phyloP scores from a whole-genome alignment of 2,888 invertebrate species.

The Mycogona germanica region DNA sequence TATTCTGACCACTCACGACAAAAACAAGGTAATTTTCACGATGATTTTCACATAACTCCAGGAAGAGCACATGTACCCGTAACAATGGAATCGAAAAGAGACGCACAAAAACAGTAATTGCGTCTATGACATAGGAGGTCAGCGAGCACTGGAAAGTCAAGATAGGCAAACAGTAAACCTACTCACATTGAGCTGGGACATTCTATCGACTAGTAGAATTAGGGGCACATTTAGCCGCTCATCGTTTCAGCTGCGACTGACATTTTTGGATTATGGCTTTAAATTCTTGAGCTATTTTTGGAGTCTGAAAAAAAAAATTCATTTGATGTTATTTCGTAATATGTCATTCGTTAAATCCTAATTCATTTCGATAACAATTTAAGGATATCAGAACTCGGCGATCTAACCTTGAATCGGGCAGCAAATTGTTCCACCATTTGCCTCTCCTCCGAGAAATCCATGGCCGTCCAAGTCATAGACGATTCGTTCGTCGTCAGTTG shows the following conservation, averaged over 20 bases:
- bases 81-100: too few species aligned
- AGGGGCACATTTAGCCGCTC: too few species aligned
- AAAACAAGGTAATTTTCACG: too few species aligned
- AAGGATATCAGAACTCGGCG: background rate
- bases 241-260: background rate
- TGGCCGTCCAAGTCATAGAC: slow-evolving; percentile 31
- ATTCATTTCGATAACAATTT: background rate
- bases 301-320: slow-evolving; percentile 1
- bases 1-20: too few species aligned
- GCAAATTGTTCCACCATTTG: slow-evolving; percentile 55
- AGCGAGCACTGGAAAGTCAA: too few species aligned
- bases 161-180: too few species aligned
- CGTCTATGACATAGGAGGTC: too few species aligned
- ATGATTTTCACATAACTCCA: too few species aligned
- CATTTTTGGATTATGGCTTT: background rate
- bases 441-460: slow-evolving; percentile 34
- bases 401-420: slow-evolving; percentile 53
- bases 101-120: too few species aligned
- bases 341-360: background rate
- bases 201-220: too few species aligned
- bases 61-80: too few species aligned
- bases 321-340: background rate
- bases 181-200: too few species aligned
- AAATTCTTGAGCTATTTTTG: background rate
- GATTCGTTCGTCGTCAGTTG: slow-evolving; percentile 27